Evolutionary conservation across 2,888 invertebrate genomes (phyloP).

Genomic region (Carpatolechia fugitivella): DNA sequence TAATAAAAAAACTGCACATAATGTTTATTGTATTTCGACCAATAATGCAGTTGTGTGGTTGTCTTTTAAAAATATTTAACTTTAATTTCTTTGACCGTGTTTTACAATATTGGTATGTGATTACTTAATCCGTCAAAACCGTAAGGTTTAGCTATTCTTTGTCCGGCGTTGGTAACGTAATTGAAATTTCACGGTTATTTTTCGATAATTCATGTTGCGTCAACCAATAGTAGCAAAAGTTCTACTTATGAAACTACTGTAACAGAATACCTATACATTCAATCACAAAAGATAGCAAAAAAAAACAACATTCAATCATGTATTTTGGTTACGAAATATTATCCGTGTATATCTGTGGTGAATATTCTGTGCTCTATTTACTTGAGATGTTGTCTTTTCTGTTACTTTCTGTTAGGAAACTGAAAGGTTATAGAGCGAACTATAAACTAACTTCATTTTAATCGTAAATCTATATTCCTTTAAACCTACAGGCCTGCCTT

Average conservation of each 20-base stretch:
- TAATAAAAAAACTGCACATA: no score
- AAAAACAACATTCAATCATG: not conserved
- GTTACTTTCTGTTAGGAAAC: no score
- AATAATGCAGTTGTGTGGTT: no score
- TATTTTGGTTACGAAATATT: no score
- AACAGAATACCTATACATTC: slow-evolving; percentile 5
- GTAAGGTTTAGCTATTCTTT: slow-evolving; percentile 45
- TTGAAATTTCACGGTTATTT: slow-evolving; percentile 63
- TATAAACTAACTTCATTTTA: no score
- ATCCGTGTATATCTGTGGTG: not conserved
- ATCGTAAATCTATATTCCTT: no score
- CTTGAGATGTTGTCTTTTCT: no score
- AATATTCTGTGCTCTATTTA: not conserved
- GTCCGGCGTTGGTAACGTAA: slow-evolving; percentile 37
- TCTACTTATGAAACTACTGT: not conserved
- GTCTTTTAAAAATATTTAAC: no score
- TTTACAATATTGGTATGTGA: slow-evolving; percentile 41
- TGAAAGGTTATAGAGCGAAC: no score
- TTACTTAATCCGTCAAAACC: slow-evolving; percentile 64
- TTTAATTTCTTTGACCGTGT: slow-evolving; percentile 36
- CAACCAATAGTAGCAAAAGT: not conserved
- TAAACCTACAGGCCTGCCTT: no score
- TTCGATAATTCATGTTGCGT: slow-evolving; percentile 44
- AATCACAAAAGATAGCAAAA: not conserved
- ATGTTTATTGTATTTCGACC: no score